Conservation (phyloP, 2,888 invertebrate species). For the Acholoe squamosa region DNA sequence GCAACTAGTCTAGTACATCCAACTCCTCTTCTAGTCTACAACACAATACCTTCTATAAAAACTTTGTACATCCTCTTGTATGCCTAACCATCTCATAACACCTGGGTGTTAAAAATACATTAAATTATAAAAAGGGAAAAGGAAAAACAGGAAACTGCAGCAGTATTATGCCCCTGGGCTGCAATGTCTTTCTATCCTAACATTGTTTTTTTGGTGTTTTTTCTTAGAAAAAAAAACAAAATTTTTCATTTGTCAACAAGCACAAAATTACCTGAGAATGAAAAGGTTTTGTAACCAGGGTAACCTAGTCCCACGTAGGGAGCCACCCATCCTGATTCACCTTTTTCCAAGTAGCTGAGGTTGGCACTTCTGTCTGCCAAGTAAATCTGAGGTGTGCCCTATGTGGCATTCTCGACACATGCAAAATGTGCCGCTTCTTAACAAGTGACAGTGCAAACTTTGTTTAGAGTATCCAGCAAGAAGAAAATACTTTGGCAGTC, state of each 20-base stretch:
- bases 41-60: conserved; percentile 1
- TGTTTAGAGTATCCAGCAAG: neutral
- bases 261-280: conserved; percentile 36
- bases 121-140: neutral
- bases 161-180: conserved; percentile 29
- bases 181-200: neutral
- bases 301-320: neutral
- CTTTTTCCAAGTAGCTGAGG: neutral
- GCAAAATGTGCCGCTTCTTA: neutral
- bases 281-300: conserved; percentile 10
- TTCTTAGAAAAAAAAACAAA: too few relatives aligned
- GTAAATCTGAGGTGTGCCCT: neutral
- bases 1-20: neutral
- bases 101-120: conserved; percentile 15
- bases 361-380: neutral
- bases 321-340: neutral
- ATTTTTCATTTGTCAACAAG: conserved; percentile 2
- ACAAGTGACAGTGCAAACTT: neutral
- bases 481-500: conserved; percentile 21
- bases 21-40: neutral
- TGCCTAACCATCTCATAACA: neutral
- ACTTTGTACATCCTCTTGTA: neutral
- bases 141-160: conserved; percentile 13
- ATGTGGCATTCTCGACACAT: neutral
- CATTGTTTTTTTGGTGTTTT: neutral